Conservation (phyloP, 2,113 vertebrate genomes). For the Hipposideros armiger region DNA sequence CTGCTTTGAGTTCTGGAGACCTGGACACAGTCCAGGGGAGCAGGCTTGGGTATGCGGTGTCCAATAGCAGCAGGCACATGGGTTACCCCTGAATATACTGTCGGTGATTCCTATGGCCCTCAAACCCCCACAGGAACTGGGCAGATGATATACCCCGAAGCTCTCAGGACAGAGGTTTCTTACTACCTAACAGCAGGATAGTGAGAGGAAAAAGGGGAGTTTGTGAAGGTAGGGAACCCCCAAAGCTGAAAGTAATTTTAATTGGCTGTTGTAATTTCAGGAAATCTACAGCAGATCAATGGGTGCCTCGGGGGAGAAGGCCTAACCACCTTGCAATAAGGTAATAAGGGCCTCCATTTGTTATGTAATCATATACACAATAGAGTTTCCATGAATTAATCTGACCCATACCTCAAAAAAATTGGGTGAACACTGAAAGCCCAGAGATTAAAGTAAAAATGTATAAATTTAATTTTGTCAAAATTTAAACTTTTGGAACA, state of each 20-base stretch:
- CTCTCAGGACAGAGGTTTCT: neutral
- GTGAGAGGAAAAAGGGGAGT: neutral
- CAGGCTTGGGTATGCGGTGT: neutral
- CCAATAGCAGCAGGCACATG: neutral
- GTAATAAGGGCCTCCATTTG: neutral
- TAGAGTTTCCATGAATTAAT: neutral
- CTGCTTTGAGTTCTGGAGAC: neutral
- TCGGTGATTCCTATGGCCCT: neutral
- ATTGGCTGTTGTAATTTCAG: neutral
- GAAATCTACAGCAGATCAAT: neutral
- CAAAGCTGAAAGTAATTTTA: neutral
- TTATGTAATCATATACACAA: neutral
- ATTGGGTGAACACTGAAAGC: neutral
- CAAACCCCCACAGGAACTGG: neutral
- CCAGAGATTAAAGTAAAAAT: slow-evolving; percentile 19
- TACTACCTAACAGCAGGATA: neutral
- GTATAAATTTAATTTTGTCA: neutral
- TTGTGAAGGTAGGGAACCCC: neutral
- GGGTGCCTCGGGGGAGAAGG: neutral
- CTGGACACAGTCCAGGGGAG: neutral
- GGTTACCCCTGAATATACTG: neutral
- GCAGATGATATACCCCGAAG: neutral
- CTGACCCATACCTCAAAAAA: neutral
- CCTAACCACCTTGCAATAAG: neutral
- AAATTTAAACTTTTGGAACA: neutral